These are phyloP conservation scores for Zonitis immaculata DNA, from an alignment of 2,888 invertebrate genomes.

Conservation along the genomic window DNA sequence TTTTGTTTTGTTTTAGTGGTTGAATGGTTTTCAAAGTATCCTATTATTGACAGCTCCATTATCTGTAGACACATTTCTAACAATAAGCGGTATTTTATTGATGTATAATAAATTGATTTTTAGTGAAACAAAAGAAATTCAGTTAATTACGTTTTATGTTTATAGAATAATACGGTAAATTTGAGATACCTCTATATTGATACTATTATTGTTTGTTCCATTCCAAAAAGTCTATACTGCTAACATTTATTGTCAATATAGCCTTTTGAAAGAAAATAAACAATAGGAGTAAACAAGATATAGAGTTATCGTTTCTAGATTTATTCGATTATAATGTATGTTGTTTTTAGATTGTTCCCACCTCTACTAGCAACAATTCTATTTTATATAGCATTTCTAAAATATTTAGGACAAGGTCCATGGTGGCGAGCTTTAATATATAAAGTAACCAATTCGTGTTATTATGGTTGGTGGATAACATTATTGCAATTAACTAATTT, in stretches of 20 bases:
- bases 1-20: neutral
- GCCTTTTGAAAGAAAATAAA: no score
- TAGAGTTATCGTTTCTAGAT: no score
- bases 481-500: constrained; percentile 2
- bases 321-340: neutral
- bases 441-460: neutral
- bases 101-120: neutral
- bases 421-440: neutral
- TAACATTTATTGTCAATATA: no score
- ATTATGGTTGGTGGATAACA: neutral
- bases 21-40: no score
- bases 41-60: neutral
- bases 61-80: neutral
- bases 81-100: neutral
- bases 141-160: neutral
- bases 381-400: neutral
- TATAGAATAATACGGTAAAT: neutral
- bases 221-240: no score
- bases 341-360: neutral
- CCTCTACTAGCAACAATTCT: neutral
- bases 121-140: neutral
- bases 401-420: neutral
- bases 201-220: neutral
- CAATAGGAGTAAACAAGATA: no score
- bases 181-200: neutral